A percentile compares a stretch with the other conserved stretches of the same genome.
Conservation (phyloP, 2,797 vertebrate genomes). For the Cichlasoma orientale region DNA sequence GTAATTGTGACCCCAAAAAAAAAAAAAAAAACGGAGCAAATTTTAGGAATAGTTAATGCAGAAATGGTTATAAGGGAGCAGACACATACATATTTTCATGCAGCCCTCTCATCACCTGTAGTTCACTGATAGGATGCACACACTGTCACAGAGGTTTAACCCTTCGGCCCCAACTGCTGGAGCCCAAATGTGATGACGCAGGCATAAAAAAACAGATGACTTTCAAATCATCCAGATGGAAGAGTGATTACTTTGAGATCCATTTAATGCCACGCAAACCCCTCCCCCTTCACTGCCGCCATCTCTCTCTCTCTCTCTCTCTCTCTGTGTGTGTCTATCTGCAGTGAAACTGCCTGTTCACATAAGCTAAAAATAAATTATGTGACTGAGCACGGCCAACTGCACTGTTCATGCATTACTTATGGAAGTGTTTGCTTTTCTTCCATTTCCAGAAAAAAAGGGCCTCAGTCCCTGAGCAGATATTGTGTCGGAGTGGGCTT, state of each 20-base stretch:
- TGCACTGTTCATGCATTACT: slow-evolving; percentile 81
- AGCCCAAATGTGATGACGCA: slow-evolving; percentile 11
- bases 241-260: slow-evolving; percentile 64
- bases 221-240: slow-evolving; percentile 70
- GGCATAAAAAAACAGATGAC: slow-evolving; percentile 49
- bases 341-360: slow-evolving; percentile 75
- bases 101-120: background rate
- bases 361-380: slow-evolving; percentile 80
- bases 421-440: slow-evolving; percentile 76
- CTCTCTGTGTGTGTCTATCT: slow-evolving; percentile 14
- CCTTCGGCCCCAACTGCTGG: slow-evolving; percentile 20
- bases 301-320: slow-evolving; percentile 15
- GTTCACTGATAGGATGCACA: background rate
- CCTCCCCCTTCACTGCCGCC: slow-evolving; percentile 50
- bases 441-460: slow-evolving; percentile 42
- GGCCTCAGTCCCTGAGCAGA: slow-evolving; percentile 7
- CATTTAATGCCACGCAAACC: slow-evolving; percentile 54
- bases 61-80: background rate
- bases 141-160: slow-evolving; percentile 19
- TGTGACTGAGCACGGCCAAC: slow-evolving; percentile 73
- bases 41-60: background rate
- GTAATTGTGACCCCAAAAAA: background rate
- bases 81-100: background rate
- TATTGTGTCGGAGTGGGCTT: slow-evolving; percentile 24
- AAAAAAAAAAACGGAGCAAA: too few species aligned